These are phyloP conservation scores for Anseranas semipalmata DNA, from an alignment of 2,113 vertebrate species.

Conservation along the genomic window DNA sequence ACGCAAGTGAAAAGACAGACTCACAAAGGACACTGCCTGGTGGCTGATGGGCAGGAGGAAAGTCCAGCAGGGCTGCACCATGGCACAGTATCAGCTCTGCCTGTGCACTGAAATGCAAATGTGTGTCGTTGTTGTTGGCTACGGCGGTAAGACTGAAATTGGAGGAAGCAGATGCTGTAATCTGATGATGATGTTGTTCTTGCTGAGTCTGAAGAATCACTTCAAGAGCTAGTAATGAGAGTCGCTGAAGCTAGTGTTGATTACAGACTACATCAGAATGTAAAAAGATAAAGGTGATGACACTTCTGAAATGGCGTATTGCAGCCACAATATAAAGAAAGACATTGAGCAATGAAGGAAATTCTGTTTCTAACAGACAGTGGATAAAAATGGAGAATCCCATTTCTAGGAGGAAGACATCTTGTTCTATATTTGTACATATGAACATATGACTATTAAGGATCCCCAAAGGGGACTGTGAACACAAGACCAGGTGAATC, in stretches of 20 bases:
- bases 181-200: constrained; percentile 69
- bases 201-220: constrained; percentile 79
- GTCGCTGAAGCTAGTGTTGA: constrained; percentile 68
- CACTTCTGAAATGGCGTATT: constrained; percentile 21
- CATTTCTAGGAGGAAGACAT: neutral
- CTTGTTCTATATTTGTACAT: neutral
- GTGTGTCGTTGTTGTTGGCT: neutral
- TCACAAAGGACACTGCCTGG: neutral
- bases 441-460: neutral
- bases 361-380: neutral
- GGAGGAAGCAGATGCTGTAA: constrained; percentile 70
- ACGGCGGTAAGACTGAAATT: constrained; percentile 52
- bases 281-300: constrained; percentile 64
- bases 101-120: constrained; percentile 41
- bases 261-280: constrained; percentile 70
- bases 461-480: neutral
- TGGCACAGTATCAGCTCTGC: constrained; percentile 13
- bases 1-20: neutral
- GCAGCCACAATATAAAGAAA: constrained; percentile 12
- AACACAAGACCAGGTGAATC: neutral
- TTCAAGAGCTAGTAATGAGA: constrained; percentile 80
- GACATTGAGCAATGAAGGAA: neutral
- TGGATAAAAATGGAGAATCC: neutral
- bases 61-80: neutral
- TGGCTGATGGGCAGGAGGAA: neutral